Evolutionary conservation across 2,888 invertebrate genomes (phyloP).

Genomic region (Willowsia nigromaculata): DNA sequence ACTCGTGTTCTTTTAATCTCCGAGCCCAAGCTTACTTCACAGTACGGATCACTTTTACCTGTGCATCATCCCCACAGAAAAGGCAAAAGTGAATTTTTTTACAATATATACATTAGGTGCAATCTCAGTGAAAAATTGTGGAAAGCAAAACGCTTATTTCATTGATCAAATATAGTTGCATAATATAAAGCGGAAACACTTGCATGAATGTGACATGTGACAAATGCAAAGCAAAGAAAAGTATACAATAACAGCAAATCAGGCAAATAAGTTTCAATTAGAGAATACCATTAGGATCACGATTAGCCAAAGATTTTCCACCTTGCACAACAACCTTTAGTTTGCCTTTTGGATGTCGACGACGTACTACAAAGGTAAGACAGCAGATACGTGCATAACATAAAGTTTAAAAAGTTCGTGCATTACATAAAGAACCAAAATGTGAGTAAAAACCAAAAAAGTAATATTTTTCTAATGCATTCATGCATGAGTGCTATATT

Average conservation of each 20-base stretch:
- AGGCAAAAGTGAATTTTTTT: conserved; percentile 30
- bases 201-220: too few relatives aligned
- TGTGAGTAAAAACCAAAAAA: not conserved
- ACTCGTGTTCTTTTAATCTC: conserved; percentile 86
- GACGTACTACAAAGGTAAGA: conserved; percentile 81
- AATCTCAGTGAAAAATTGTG: not conserved
- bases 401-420: not conserved
- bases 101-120: conserved; percentile 47
- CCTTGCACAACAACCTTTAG: conserved; percentile 79
- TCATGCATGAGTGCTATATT: too few relatives aligned
- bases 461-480: not conserved
- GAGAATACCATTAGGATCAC: conserved; percentile 78
- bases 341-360: conserved; percentile 80
- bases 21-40: conserved; percentile 87
- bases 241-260: not conserved
- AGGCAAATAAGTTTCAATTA: conserved; percentile 76
- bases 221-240: too few relatives aligned
- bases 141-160: not conserved
- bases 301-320: conserved; percentile 77
- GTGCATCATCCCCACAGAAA: conserved; percentile 40
- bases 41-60: conserved; percentile 87
- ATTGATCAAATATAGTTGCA: too few relatives aligned
- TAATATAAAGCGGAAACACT: too few relatives aligned
- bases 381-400: not conserved
- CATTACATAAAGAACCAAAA: not conserved